These are phyloP conservation scores for Portevinia maculata DNA, from an alignment of 2,888 invertebrate species.

Conservation along the genomic window DNA sequence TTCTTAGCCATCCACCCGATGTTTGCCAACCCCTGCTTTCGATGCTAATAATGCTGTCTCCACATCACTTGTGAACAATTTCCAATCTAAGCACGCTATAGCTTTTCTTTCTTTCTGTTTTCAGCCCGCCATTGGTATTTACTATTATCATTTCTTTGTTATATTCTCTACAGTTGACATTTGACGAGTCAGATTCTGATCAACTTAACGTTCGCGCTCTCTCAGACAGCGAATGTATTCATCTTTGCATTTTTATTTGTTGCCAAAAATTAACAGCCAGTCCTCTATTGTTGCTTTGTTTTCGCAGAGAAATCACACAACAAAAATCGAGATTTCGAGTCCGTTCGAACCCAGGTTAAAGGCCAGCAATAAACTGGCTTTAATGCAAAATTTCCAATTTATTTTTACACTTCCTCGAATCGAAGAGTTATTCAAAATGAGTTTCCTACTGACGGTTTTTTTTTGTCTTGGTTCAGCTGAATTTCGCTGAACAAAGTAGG, in stretches of 20 bases:
- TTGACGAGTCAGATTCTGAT: constrained; percentile 55
- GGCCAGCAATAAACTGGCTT: constrained; percentile 19
- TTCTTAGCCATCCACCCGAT: background rate
- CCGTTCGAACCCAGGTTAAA: constrained; percentile 53
- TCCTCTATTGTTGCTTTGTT: constrained; percentile 17
- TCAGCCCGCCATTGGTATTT: background rate
- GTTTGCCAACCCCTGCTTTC: constrained; percentile 16
- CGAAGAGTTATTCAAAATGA: constrained; percentile 10
- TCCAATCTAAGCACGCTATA: constrained; percentile 20
- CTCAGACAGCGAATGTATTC: constrained; percentile 1
- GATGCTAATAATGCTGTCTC: constrained; percentile 5
- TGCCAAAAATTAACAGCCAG: constrained; percentile 28
- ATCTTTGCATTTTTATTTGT: background rate
- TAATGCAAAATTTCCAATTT: constrained; percentile 28
- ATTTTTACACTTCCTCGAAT: constrained; percentile 43
- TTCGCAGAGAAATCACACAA: constrained; percentile 20
- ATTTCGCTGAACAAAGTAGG: background rate
- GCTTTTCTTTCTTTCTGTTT: constrained; percentile 17
- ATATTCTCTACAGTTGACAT: constrained; percentile 25
- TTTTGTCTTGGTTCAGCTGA: constrained; percentile 56
- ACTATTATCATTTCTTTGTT: constrained; percentile 47
- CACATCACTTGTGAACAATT: background rate
- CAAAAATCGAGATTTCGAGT: constrained; percentile 1
- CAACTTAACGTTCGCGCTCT: constrained; percentile 18
- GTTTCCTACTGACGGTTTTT: background rate